Evolutionary conservation across 2,888 invertebrate genomes (phyloP).

Genomic region (Drosophila subsilvestris): DNA sequence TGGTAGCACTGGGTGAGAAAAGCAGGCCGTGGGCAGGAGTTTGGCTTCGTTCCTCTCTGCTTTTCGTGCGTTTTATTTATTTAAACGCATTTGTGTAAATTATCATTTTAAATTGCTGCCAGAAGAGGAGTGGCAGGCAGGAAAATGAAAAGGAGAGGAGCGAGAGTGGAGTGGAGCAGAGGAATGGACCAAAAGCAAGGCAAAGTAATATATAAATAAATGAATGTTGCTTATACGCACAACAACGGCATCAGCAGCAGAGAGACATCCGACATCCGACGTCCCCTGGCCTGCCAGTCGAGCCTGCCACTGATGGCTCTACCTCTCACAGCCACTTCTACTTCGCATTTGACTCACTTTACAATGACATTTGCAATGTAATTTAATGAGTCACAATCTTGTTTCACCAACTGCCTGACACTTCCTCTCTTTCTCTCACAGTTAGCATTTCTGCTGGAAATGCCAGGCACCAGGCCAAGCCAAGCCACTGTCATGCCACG

Average conservation of each 20-base stretch:
- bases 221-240: constrained; percentile 73
- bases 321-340: constrained; percentile 1
- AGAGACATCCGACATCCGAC: constrained; percentile 17
- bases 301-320: constrained; percentile 32
- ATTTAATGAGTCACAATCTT: constrained; percentile 80
- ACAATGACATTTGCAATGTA: constrained; percentile 81
- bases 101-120: constrained; percentile 82
- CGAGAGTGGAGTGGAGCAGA: not conserved
- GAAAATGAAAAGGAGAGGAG: not conserved
- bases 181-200: constrained; percentile 22
- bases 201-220: constrained; percentile 79
- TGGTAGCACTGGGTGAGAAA: not conserved
- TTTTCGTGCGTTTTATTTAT: constrained; percentile 78
- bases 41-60: constrained; percentile 24
- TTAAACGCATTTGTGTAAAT: constrained; percentile 82
- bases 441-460: not conserved
- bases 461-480: constrained; percentile 13
- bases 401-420: constrained; percentile 78
- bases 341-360: constrained; percentile 73
- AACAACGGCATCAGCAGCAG: not conserved
- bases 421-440: constrained; percentile 53
- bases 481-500: not conserved
- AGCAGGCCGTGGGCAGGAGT: constrained; percentile 22
- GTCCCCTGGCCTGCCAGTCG: constrained; percentile 2
- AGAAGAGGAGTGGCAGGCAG: constrained; percentile 31